A percentile compares a stretch with the other conserved stretches of the same genome.
These are phyloP conservation scores for Parasteatoda lunata DNA, from an alignment of 2,888 invertebrate genomes.

Conservation along the genomic window DNA sequence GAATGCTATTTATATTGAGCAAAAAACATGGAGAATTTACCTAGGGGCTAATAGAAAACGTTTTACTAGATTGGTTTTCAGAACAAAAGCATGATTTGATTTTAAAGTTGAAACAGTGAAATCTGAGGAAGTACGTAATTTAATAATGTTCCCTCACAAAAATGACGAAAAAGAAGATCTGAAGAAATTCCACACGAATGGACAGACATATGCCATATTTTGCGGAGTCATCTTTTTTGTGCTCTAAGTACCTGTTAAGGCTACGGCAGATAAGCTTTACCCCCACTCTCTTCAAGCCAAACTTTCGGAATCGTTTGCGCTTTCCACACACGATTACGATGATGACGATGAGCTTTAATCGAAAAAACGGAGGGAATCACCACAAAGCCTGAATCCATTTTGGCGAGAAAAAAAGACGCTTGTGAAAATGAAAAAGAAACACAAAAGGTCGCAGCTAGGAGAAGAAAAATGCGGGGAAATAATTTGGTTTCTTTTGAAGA, in stretches of 20 bases:
- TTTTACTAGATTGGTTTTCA: no score
- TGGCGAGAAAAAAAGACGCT: background rate
- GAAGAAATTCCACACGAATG: conserved; percentile 31
- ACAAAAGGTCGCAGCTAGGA: background rate
- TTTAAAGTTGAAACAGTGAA: no score
- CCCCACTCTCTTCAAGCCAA: conserved; percentile 6
- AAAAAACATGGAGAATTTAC: no score
- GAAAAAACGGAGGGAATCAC: conserved; percentile 14
- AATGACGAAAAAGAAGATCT: conserved; percentile 10
- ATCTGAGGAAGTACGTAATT: no score
- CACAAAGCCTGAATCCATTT: conserved; percentile 24
- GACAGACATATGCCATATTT: conserved; percentile 19
- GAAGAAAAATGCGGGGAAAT: background rate
- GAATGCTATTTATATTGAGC: no score
- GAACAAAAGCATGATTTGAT: no score
- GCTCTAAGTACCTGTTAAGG: conserved; percentile 53
- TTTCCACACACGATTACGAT: conserved; percentile 56
- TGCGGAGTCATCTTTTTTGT: conserved; percentile 42
- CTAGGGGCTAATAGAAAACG: no score
- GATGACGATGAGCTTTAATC: conserved; percentile 41
- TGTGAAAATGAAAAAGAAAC: background rate
- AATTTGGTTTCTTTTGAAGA: background rate
- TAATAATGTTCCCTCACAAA: background rate
- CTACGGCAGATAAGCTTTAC: conserved; percentile 34
- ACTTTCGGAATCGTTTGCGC: conserved; percentile 46